Evolutionary conservation across 2,888 invertebrate species (phyloP), one percentile per base, ranked within the genome.

Genomic region (Plutella xylostella): DNA sequence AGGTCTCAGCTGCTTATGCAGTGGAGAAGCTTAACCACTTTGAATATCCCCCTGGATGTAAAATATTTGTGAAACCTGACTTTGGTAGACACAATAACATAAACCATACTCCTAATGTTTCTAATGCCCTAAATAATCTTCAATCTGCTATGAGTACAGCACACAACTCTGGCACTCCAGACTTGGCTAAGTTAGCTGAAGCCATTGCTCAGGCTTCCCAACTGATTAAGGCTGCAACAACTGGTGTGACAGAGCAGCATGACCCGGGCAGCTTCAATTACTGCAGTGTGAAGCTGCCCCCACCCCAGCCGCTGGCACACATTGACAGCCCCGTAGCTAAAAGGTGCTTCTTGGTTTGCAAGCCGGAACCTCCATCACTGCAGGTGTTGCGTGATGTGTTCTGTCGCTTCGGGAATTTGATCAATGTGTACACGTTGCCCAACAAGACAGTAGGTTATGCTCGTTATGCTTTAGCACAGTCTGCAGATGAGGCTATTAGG

Each of bases 391-490:
- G 92, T 58, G 96, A 97, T 69, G 89, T 94, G 17, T 97, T 97
- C 70, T 93, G 93, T 57, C 89, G 96, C 59, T 97, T 97, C 77
- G 96, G 96, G 5, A 89, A 92, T 65, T 85, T 97, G 9, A 94
- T 96, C 47, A 96, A 95, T 69, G 93, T 96, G 2, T 96, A 94
- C 65, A 89, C 96, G 68, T 78, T 97, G 55, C 91, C 91, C 40
- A 93, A 95, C 64, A 93, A 94, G 65, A 96, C 94, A 61, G 96
- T 94, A 72, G 97, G 97, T 0, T 97, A 95, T 74, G 96, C 94
- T 5, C 93, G 94, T 60, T 97, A 92, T 74, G 91, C 94, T 3
- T 86, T 85, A 40, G 86, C 84, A 43, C 87, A 89, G 31, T 90
- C 92, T 50, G 96, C 96, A 1, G 87, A 90, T 54, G 85, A 87